phyloP scores from a whole-genome alignment of 2,797 vertebrate species.

The Buceros bicornis region DNA sequence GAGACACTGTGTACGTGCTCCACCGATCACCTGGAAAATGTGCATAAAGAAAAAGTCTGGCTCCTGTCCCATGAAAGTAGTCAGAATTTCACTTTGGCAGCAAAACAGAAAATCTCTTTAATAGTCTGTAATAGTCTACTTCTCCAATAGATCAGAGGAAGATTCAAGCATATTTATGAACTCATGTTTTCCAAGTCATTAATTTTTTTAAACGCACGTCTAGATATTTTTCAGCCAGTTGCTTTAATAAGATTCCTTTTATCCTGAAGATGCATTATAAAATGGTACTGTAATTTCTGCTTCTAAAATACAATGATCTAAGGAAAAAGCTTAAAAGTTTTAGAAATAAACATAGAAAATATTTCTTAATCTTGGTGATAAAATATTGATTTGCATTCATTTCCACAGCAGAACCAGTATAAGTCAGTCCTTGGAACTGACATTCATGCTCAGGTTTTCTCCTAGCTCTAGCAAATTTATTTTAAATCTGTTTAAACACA shows the following conservation, averaged over 20 bases:
- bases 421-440: not conserved
- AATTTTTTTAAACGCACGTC: not conserved
- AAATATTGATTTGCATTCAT: not conserved
- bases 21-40: not conserved
- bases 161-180: not conserved
- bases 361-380: not conserved
- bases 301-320: not conserved
- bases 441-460: conserved; percentile 15
- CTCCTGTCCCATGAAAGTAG: not conserved
- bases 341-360: not conserved
- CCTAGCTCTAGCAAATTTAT: conserved; percentile 37
- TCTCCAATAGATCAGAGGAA: not conserved
- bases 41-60: not conserved
- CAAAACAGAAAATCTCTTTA: not conserved
- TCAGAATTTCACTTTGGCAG: not conserved
- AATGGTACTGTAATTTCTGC: not conserved
- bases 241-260: not conserved
- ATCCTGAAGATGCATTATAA: not conserved
- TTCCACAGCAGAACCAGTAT: not conserved
- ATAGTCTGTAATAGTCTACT: not conserved
- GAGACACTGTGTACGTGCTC: not conserved
- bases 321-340: not conserved
- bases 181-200: not conserved
- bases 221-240: not conserved
- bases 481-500: not conserved